A percentile compares a stretch with the other conserved stretches of the same genome.
phyloP scores from a whole-genome alignment of 2,888 invertebrate genomes.

The Hyposoter dolosus region DNA sequence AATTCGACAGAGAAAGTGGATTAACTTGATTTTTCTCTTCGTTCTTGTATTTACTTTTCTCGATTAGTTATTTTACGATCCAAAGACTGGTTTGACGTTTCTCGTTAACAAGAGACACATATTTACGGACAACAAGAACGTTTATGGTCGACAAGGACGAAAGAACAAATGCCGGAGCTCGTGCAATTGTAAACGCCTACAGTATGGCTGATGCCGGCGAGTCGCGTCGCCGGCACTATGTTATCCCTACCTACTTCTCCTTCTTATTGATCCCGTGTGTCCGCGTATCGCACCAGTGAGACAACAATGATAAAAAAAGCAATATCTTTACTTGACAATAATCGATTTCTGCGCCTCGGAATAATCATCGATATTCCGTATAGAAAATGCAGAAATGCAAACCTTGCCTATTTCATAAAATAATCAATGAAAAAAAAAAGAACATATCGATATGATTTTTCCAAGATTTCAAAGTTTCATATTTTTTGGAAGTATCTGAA shows the following conservation, averaged over 20 bases:
- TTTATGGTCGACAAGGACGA: slow-evolving; percentile 57
- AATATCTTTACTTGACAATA: slow-evolving; percentile 24
- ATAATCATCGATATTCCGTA: slow-evolving; percentile 33
- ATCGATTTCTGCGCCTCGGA: slow-evolving; percentile 25
- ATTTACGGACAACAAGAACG: slow-evolving; percentile 13
- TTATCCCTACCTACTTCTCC: slow-evolving; percentile 49
- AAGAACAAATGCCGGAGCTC: slow-evolving; percentile 26
- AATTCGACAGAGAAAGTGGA: neutral
- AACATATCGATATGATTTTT: neutral
- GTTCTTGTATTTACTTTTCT: neutral
- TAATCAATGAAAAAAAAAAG: neutral
- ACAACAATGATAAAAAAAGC: slow-evolving; percentile 36
- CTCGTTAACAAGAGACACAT: neutral
- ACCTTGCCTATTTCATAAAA: neutral
- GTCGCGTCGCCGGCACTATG: slow-evolving; percentile 53
- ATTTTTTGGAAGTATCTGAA: neutral
- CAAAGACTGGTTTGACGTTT: neutral
- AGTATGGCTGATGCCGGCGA: slow-evolving; percentile 47
- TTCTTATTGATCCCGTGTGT: slow-evolving; percentile 69
- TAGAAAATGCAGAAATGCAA: neutral
- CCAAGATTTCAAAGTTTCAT: neutral
- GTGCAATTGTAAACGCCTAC: slow-evolving; percentile 53
- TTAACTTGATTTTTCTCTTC: neutral
- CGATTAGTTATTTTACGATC: neutral
- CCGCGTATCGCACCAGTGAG: slow-evolving; percentile 55